A percentile compares a stretch with the other conserved stretches of the same genome.
Evolutionary conservation across 2,113 vertebrate species (phyloP).

Genomic region (Loxodonta africana): DNA sequence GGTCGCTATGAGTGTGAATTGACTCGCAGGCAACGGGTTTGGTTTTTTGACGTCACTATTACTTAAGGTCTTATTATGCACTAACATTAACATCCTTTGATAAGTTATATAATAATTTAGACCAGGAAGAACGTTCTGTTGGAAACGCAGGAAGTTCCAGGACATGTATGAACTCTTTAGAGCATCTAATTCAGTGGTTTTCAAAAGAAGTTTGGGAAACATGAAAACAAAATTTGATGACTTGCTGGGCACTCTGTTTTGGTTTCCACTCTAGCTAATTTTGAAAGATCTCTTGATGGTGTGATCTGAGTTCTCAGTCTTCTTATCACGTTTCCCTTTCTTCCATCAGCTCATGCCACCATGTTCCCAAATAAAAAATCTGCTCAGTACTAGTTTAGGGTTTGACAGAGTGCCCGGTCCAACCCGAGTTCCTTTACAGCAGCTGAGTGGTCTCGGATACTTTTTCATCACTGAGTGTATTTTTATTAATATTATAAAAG

Average conservation of each 20-base stretch:
- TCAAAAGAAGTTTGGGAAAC: background rate
- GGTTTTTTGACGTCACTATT: background rate
- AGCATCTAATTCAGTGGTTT: background rate
- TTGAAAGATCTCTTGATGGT: background rate
- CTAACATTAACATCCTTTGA: background rate
- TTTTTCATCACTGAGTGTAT: background rate
- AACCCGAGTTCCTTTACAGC: background rate
- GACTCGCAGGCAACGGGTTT: too few species aligned
- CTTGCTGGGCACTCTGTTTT: background rate
- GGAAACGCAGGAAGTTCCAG: background rate
- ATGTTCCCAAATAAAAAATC: background rate
- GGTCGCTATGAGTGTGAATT: too few species aligned
- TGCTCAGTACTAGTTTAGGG: background rate
- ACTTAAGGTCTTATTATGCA: constrained; percentile 1
- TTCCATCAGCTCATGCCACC: background rate
- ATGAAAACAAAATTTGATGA: background rate
- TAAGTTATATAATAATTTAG: constrained; percentile 44
- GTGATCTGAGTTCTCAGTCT: background rate
- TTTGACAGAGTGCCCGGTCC: background rate
- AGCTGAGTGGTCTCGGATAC: background rate
- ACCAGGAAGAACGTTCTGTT: background rate
- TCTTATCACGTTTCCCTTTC: background rate
- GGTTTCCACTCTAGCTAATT: background rate
- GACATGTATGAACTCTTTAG: constrained; percentile 2
- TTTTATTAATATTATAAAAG: background rate